A percentile compares a stretch with the other conserved stretches of the same genome.
Evolutionary conservation across 1,140 invertebrate species (phyloP).

Genomic region (Drosophila arizonae): DNA sequence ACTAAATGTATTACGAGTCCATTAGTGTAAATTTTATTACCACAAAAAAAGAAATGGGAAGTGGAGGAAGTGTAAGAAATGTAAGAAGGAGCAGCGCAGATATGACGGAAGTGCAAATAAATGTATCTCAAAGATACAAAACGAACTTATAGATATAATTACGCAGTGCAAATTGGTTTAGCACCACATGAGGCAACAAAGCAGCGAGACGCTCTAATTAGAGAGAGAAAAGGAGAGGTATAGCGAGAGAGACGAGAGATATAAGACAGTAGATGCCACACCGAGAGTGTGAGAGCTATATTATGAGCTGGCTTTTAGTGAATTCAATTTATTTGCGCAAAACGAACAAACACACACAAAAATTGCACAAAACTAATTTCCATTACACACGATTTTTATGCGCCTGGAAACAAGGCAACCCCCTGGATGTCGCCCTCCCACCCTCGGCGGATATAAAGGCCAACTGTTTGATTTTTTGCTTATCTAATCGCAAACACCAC

Average conservation of each 20-base stretch:
- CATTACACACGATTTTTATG: constrained; percentile 42
- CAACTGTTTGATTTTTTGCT: constrained; percentile 61
- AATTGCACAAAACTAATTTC: constrained; percentile 36
- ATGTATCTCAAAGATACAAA: constrained; percentile 43
- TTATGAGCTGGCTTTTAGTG: background rate
- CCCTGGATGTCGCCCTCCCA: background rate
- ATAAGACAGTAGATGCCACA: background rate
- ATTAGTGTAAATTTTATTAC: constrained; percentile 75
- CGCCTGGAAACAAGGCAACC: background rate
- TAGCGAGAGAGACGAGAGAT: background rate
- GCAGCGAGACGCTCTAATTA: constrained; percentile 55
- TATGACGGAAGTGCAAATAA: constrained; percentile 26
- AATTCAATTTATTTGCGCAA: constrained; percentile 41
- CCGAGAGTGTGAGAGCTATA: background rate
- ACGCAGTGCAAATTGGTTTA: constrained; percentile 64
- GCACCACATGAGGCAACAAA: constrained; percentile 46
- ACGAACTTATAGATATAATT: constrained; percentile 58
- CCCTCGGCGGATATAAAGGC: constrained; percentile 16
- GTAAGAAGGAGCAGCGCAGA: background rate
- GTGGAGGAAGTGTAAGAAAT: too few species aligned
- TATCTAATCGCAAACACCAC: constrained; percentile 62
- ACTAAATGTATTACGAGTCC: constrained; percentile 61
- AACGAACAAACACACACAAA: background rate
- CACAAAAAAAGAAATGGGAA: constrained; percentile 15
- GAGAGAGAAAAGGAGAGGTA: background rate